Conservation (phyloP, 2,888 invertebrate species). For the Plebejus melissa region DNA sequence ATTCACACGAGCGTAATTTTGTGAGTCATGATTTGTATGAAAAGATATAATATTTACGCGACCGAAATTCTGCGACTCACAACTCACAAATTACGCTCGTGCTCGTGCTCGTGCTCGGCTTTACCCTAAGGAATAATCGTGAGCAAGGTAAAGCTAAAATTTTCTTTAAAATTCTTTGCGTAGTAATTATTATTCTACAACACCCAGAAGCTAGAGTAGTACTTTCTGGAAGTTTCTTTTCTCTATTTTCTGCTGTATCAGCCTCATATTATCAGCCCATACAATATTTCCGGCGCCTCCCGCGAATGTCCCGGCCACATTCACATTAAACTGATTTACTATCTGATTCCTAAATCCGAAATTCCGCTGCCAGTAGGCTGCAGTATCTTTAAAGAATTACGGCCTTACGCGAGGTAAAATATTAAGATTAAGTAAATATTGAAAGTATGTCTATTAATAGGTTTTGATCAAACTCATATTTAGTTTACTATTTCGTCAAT, state of each 20-base stretch:
- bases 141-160: neutral
- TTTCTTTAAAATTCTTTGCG: neutral
- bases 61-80: too few species aligned
- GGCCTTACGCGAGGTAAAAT: neutral
- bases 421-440: neutral
- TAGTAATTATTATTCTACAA: neutral
- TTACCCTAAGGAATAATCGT: too few species aligned
- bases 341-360: neutral
- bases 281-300: slow-evolving; percentile 38
- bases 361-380: neutral
- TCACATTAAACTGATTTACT: slow-evolving; percentile 22
- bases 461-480: neutral
- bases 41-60: too few species aligned
- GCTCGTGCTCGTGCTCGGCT: too few species aligned
- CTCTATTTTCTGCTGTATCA: slow-evolving; percentile 40
- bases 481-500: neutral
- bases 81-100: too few species aligned
- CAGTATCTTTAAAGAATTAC: neutral
- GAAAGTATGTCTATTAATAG: neutral
- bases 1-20: neutral
- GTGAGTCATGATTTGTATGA: too few species aligned
- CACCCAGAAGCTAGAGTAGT: too few species aligned
- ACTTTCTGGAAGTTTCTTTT: slow-evolving; percentile 34
- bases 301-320: slow-evolving; percentile 34
- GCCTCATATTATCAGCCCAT: slow-evolving; percentile 30